Conservation (phyloP, 2,888 invertebrate species). For the Ophion obscuratus region DNA sequence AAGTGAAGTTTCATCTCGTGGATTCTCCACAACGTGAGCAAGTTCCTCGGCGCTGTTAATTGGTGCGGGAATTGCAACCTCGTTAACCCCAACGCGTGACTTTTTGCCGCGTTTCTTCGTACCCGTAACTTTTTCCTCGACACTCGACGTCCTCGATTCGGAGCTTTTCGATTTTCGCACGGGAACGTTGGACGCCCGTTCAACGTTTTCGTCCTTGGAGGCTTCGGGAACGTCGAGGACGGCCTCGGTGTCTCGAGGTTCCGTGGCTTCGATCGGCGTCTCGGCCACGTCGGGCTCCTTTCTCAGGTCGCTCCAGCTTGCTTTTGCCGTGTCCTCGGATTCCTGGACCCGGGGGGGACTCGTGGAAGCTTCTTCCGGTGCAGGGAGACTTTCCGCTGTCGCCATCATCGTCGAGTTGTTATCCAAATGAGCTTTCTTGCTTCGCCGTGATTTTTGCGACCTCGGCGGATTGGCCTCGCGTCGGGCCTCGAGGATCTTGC, state of each 20-base stretch:
- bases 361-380: constrained; percentile 22
- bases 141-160: constrained; percentile 12
- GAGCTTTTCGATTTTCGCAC: constrained; percentile 8
- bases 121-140: constrained; percentile 37
- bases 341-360: neutral
- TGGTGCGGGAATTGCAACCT: neutral
- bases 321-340: constrained; percentile 42
- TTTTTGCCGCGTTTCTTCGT: constrained; percentile 62
- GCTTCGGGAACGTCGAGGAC: neutral
- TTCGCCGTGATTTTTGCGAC: constrained; percentile 73
- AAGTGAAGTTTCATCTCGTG: constrained; percentile 14
- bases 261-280: neutral
- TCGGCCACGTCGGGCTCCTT: constrained; percentile 31
- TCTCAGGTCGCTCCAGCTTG: constrained; percentile 52
- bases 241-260: neutral
- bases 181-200: neutral
- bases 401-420: constrained; percentile 21
- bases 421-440: constrained; percentile 68
- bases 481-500: constrained; percentile 74
- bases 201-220: neutral
- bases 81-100: constrained; percentile 17
- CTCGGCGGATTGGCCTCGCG: constrained; percentile 67
- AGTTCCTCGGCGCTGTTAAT: constrained; percentile 39
- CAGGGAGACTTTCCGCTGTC: constrained; percentile 39
- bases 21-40: constrained; percentile 14